A percentile compares a stretch with the other conserved stretches of the same genome.
phyloP scores from a whole-genome alignment of 2,888 invertebrate species.

The Drosophila nr. perissopoda region DNA sequence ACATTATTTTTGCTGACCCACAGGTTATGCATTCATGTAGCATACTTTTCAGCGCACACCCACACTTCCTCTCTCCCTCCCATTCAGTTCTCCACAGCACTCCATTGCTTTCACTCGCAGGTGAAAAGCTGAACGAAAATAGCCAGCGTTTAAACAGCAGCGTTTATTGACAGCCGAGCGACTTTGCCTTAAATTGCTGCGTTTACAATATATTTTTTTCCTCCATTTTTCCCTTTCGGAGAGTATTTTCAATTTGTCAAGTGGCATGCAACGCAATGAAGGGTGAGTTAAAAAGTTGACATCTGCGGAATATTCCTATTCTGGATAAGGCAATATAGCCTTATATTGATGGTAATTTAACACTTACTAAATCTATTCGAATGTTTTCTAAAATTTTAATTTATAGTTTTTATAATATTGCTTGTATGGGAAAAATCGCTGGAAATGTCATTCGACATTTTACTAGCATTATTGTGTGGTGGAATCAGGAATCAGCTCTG shows the following conservation, averaged over 20 bases:
- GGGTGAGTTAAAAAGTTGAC: accelerated
- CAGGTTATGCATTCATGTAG: constrained; percentile 70
- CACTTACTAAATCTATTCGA: neutral
- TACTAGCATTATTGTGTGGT: neutral
- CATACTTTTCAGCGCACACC: constrained; percentile 55
- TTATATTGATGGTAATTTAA: neutral
- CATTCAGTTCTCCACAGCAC: neutral
- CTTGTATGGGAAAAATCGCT: neutral
- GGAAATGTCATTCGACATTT: neutral
- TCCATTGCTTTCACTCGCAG: constrained; percentile 27
- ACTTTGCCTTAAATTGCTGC: constrained; percentile 55
- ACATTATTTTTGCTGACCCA: constrained; percentile 65
- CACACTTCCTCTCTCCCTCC: neutral
- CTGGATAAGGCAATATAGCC: neutral
- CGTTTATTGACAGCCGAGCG: constrained; percentile 54
- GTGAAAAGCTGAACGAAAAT: constrained; percentile 41
- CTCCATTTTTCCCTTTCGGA: constrained; percentile 1
- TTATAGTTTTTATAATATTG: neutral
- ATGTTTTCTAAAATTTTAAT: neutral
- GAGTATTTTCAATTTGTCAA: neutral
- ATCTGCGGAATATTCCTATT: neutral
- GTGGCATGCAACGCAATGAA: neutral
- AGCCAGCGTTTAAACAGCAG: constrained; percentile 52
- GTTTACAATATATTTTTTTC: constrained; percentile 42
- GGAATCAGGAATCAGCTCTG: neutral